Conservation (phyloP, 1,140 invertebrate species). For the Drosophila orena region DNA sequence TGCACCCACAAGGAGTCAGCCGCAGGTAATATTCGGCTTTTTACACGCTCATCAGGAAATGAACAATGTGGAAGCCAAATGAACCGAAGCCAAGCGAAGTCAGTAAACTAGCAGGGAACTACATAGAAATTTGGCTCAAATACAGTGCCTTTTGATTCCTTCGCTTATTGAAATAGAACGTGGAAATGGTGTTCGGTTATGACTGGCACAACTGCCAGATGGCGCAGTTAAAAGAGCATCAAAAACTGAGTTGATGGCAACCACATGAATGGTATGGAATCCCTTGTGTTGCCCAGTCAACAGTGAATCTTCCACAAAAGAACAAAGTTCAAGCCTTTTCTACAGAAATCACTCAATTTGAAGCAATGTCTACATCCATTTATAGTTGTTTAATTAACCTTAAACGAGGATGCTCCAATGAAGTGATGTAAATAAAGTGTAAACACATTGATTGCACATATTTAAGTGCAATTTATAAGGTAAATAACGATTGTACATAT, state of each 20-base stretch:
- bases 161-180: conserved; percentile 40
- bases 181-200: conserved; percentile 18
- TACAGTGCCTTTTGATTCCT: conserved; percentile 38
- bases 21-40: conserved; percentile 46
- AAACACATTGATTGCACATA: background rate
- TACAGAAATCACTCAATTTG: background rate
- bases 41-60: conserved; percentile 48
- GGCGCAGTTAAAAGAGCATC: conserved; percentile 26
- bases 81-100: conserved; percentile 14
- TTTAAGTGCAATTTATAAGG: conserved; percentile 19
- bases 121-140: conserved; percentile 1
- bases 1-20: background rate
- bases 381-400: background rate
- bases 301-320: conserved; percentile 1
- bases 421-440: conserved; percentile 11
- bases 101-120: conserved; percentile 10
- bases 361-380: too few species aligned
- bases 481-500: conserved; percentile 21
- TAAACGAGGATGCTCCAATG: background rate
- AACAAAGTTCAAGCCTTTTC: too few species aligned
- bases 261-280: conserved; percentile 3
- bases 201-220: conserved; percentile 29
- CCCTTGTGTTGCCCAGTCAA: conserved; percentile 12
- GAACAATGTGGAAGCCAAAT: conserved; percentile 38
- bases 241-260: conserved; percentile 26